These are phyloP conservation scores for Apotomis betuletana DNA, from an alignment of 2,888 invertebrate genomes.

Conservation along the genomic window DNA sequence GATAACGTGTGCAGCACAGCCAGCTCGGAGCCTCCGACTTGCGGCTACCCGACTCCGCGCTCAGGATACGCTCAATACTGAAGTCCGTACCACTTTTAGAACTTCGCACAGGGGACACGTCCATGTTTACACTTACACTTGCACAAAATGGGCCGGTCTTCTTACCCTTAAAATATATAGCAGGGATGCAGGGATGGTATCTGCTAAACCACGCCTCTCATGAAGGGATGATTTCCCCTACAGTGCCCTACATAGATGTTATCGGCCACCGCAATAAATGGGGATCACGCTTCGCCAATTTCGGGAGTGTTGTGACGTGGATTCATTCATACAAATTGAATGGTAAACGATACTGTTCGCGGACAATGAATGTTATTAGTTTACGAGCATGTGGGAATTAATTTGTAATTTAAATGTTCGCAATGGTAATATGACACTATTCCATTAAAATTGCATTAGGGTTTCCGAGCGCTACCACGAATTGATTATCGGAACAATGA, in stretches of 20 bases:
- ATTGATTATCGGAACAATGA: conserved; percentile 7
- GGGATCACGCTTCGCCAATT: conserved; percentile 65
- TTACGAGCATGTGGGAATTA: conserved; percentile 82
- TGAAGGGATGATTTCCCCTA: conserved; percentile 46
- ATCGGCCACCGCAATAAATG: conserved; percentile 66
- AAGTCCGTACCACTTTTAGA: conserved; percentile 78
- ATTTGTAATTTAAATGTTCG: conserved; percentile 72
- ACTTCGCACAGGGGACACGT: conserved; percentile 62
- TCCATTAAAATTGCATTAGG: conserved; percentile 44
- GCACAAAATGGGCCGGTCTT: conserved; percentile 43
- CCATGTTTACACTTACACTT: conserved; percentile 59
- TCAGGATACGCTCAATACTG: conserved; percentile 85
- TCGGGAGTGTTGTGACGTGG: conserved; percentile 76
- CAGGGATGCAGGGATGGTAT: conserved; percentile 52
- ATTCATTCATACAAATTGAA: conserved; percentile 75
- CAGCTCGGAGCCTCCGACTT: conserved; percentile 75
- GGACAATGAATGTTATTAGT: conserved; percentile 80
- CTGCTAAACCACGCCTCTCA: conserved; percentile 58
- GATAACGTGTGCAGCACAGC: conserved; percentile 89
- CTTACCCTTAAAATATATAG: conserved; percentile 51
- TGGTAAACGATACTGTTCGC: conserved; percentile 78
- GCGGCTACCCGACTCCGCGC: conserved; percentile 66
- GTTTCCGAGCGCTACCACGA: conserved; percentile 1
- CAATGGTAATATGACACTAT: conserved; percentile 51
- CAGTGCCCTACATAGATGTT: conserved; percentile 56